These are phyloP conservation scores for Phaonia tiefii DNA, from an alignment of 2,888 invertebrate species.

Conservation along the genomic window DNA sequence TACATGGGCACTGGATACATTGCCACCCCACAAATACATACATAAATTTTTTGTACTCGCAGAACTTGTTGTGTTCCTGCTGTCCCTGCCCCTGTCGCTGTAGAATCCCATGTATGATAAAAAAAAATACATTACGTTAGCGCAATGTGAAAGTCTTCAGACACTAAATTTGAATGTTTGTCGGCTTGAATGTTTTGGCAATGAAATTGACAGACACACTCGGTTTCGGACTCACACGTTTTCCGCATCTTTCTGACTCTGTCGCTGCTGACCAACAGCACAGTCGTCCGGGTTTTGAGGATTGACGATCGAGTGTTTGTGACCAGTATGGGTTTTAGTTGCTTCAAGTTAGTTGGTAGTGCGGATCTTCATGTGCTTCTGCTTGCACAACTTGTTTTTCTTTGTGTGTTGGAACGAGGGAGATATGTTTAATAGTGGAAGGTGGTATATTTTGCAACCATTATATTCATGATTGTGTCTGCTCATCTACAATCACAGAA, in stretches of 20 bases:
- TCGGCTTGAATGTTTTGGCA: constrained; percentile 63
- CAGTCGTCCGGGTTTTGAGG: background rate
- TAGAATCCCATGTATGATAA: constrained; percentile 51
- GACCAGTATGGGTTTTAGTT: constrained; percentile 65
- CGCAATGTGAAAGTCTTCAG: constrained; percentile 54
- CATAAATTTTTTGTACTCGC: background rate
- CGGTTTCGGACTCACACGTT: constrained; percentile 1
- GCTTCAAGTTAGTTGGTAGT: too few species aligned
- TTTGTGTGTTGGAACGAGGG: background rate
- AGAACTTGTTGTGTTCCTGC: constrained; percentile 36
- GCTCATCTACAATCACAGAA: too few species aligned
- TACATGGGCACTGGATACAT: too few species aligned
- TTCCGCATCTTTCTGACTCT: too few species aligned
- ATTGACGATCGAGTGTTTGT: background rate
- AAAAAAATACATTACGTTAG: constrained; percentile 52
- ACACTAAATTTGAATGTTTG: constrained; percentile 64
- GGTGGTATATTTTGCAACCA: too few species aligned
- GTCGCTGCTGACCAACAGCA: too few species aligned
- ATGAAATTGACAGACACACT: constrained; percentile 46
- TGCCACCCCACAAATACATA: constrained; percentile 36
- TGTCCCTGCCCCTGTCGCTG: constrained; percentile 15
- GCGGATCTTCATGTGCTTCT: constrained; percentile 75
- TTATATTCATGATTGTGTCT: too few species aligned
- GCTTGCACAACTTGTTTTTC: constrained; percentile 67
- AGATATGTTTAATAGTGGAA: too few species aligned